phyloP scores from a whole-genome alignment of 2,797 vertebrate genomes.

The Channa striata region DNA sequence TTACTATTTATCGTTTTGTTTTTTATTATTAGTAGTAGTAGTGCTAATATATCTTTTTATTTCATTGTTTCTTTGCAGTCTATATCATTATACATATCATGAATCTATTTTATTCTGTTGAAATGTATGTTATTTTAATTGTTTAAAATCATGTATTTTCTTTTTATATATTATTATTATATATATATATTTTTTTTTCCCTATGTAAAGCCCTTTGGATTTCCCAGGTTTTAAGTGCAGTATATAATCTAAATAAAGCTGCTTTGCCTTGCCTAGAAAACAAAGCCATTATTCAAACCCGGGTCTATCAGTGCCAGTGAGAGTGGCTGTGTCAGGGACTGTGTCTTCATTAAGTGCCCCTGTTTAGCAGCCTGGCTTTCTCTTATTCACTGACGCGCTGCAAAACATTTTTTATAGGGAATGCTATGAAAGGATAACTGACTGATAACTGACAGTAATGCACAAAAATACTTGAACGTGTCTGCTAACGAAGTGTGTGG shows the following conservation, averaged over 20 bases:
- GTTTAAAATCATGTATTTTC: too few relatives aligned
- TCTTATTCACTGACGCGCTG: slow-evolving; percentile 39
- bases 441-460: slow-evolving; percentile 53
- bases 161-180: too few relatives aligned
- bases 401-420: slow-evolving; percentile 29
- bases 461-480: slow-evolving; percentile 21
- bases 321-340: slow-evolving; percentile 43
- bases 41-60: too few relatives aligned
- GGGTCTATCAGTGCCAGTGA: slow-evolving; percentile 32
- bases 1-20: too few relatives aligned
- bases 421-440: slow-evolving; percentile 37
- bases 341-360: slow-evolving; percentile 49
- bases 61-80: too few relatives aligned
- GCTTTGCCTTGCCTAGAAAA: slow-evolving; percentile 14
- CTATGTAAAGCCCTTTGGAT: too few relatives aligned
- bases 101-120: too few relatives aligned
- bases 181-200: too few relatives aligned
- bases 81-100: too few relatives aligned
- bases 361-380: slow-evolving; percentile 27
- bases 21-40: too few relatives aligned
- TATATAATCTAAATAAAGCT: neutral
- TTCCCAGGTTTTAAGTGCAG: neutral
- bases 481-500: neutral
- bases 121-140: too few relatives aligned
- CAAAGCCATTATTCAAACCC: slow-evolving; percentile 38